Evolutionary conservation across 2,797 vertebrate genomes (phyloP).

Genomic region (Microtus agrestis): DNA sequence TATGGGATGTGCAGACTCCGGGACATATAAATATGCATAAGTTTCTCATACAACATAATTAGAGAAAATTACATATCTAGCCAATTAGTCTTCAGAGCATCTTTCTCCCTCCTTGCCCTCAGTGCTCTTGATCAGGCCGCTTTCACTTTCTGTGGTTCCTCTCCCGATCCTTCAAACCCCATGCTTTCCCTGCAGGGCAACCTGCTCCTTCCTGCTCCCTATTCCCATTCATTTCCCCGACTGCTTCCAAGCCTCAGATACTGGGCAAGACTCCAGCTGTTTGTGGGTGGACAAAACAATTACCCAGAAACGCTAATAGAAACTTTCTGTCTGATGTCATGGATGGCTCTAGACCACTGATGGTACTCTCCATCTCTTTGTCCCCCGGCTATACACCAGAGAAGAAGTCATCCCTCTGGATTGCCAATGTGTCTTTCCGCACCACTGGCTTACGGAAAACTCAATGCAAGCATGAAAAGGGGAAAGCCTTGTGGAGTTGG

Average conservation of each 20-base stretch:
- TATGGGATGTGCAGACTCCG: slow-evolving; percentile 37
- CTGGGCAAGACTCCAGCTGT: slow-evolving; percentile 67
- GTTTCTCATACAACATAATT: slow-evolving; percentile 76
- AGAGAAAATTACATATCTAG: slow-evolving; percentile 77
- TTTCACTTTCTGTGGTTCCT: neutral
- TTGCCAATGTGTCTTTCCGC: neutral
- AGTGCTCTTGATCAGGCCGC: neutral
- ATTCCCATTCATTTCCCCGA: neutral
- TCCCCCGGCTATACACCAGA: neutral
- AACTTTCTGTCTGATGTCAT: slow-evolving; percentile 71
- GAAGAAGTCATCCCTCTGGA: neutral
- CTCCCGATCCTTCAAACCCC: neutral
- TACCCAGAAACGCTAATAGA: slow-evolving; percentile 69
- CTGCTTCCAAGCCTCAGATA: slow-evolving; percentile 60
- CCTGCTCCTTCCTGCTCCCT: neutral
- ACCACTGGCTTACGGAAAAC: neutral
- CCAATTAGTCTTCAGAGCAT: slow-evolving; percentile 63
- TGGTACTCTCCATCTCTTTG: slow-evolving; percentile 28
- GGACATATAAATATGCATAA: slow-evolving; percentile 71
- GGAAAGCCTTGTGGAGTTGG: neutral
- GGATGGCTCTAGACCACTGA: slow-evolving; percentile 40
- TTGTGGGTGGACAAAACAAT: slow-evolving; percentile 77
- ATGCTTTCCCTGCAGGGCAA: neutral
- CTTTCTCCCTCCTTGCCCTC: slow-evolving; percentile 57
- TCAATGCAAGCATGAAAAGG: accelerated